Evolutionary conservation across 2,888 invertebrate species (phyloP), one percentile per base, ranked within the genome.

Genomic region (Mythimna vitellina): DNA sequence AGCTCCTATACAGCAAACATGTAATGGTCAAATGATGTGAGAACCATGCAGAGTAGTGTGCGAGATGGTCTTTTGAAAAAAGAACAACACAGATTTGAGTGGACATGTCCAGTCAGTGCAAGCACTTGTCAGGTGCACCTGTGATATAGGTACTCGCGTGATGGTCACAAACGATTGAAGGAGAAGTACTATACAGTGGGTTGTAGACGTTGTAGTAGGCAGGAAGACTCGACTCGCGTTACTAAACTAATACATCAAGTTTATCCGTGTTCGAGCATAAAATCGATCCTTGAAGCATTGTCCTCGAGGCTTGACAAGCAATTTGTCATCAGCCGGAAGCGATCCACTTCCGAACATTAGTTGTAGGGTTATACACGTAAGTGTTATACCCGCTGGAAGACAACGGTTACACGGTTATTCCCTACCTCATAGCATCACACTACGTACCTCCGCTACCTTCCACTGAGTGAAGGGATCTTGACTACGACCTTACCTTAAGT

Each of bases 271-370:
- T 22, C 5, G 29, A 69, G 22, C 46, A 32, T 46, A 32, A 46
- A 22, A 35, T 56, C 46, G 56, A 69, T 57, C 32, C 25, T 7
- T 42, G 20, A 29, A 57, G 17, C 70, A 49, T 22, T 58, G 35
- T 38, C n/a, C 17, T 57, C 57, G 32, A 29, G 38, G 3, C 51
- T 17, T 51, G 70, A 70, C 57, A 70, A 58, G 71, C 46, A 35
- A 70, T 70, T 7, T 17, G 29, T 70, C 70, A 70, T 70, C 56
- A 54, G 32, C 69, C 20, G 46, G 54, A n/a, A 35, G 32, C 70
- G 57, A n/a, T 49, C 56, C 70, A 38, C 70, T 70, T 49, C 32
- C 56, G n/a, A 49, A 38, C 22, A 70, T 58, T 70, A 70, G 49
- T 46, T 9, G 32, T 10, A 9, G 49, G 7, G 49, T 51, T 51